Evolutionary conservation across 2,888 invertebrate species (phyloP).

Genomic region (Melieria picta): DNA sequence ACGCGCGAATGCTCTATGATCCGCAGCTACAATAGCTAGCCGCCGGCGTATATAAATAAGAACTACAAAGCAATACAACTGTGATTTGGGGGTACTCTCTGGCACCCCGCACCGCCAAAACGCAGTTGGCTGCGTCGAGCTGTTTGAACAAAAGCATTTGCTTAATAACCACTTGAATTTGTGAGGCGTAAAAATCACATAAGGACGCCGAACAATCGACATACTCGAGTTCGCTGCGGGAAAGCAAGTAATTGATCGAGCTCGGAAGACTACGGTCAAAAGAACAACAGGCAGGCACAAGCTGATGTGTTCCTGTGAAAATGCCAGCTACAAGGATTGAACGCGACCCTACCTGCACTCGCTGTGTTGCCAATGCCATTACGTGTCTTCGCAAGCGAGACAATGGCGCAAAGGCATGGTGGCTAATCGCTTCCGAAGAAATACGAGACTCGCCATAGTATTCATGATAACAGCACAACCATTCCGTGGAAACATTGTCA

Average conservation of each 20-base stretch:
- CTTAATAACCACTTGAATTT: conserved; percentile 54
- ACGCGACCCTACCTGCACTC: no score
- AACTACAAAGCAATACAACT: no score
- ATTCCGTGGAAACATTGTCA: conserved; percentile 38
- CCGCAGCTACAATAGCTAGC: no score
- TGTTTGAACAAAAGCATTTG: conserved; percentile 45
- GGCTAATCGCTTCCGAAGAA: conserved; percentile 4
- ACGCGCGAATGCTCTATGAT: no score
- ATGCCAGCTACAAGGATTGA: neutral
- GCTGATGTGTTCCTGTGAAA: neutral
- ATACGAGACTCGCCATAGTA: neutral
- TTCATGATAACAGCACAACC: conserved; percentile 1
- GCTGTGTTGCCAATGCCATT: no score
- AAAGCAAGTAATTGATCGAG: conserved; percentile 40
- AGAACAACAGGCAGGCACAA: neutral
- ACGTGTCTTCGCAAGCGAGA: no score
- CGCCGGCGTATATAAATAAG: no score
- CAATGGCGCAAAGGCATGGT: neutral
- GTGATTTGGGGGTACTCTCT: no score
- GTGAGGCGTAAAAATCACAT: conserved; percentile 50
- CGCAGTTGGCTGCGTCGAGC: neutral
- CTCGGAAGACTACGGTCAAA: neutral
- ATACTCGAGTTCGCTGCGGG: conserved; percentile 52
- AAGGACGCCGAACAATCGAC: conserved; percentile 50
- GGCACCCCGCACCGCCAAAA: conserved; percentile 22